These are phyloP conservation scores for Cartodere bifasciata DNA, from an alignment of 2,888 invertebrate genomes.

Conservation along the genomic window DNA sequence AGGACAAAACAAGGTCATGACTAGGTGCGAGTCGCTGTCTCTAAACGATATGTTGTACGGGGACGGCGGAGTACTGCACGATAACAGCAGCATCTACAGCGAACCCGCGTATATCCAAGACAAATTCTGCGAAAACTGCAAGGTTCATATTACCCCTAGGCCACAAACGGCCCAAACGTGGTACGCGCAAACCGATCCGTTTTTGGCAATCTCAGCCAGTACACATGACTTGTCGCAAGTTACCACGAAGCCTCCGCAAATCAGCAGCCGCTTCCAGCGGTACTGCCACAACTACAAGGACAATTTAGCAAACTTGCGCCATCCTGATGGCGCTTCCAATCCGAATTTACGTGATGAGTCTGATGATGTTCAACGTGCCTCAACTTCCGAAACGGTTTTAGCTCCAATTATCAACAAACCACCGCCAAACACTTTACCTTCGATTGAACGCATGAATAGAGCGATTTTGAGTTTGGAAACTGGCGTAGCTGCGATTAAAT, in stretches of 20 bases:
- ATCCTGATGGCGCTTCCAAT: slow-evolving; percentile 89
- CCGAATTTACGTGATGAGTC: slow-evolving; percentile 68
- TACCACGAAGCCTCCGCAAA: slow-evolving; percentile 19
- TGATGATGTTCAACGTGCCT: slow-evolving; percentile 15
- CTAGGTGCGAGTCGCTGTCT: slow-evolving; percentile 58
- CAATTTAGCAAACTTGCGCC: slow-evolving; percentile 56
- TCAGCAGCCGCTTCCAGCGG: slow-evolving; percentile 45
- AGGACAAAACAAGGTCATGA: slow-evolving; percentile 35
- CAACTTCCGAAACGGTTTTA: slow-evolving; percentile 22
- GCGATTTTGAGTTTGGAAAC: slow-evolving; percentile 50
- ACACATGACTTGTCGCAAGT: slow-evolving; percentile 35
- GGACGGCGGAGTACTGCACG: slow-evolving; percentile 40
- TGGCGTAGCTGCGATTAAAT: slow-evolving; percentile 48
- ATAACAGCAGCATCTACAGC: slow-evolving; percentile 73
- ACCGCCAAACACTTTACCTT: slow-evolving; percentile 47
- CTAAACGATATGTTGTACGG: slow-evolving; percentile 57
- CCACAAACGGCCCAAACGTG: slow-evolving; percentile 55
- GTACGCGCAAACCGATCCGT: slow-evolving; percentile 42
- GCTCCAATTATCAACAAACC: slow-evolving; percentile 35
- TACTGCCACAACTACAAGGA: slow-evolving; percentile 43
- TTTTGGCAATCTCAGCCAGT: slow-evolving; percentile 41
- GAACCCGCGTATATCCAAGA: slow-evolving; percentile 70
- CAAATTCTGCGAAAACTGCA: slow-evolving; percentile 65
- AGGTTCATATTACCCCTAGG: slow-evolving; percentile 54
- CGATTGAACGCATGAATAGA: slow-evolving; percentile 48